These are phyloP conservation scores for Achroia grisella DNA, from an alignment of 1,140 invertebrate species.

Conservation along the genomic window DNA sequence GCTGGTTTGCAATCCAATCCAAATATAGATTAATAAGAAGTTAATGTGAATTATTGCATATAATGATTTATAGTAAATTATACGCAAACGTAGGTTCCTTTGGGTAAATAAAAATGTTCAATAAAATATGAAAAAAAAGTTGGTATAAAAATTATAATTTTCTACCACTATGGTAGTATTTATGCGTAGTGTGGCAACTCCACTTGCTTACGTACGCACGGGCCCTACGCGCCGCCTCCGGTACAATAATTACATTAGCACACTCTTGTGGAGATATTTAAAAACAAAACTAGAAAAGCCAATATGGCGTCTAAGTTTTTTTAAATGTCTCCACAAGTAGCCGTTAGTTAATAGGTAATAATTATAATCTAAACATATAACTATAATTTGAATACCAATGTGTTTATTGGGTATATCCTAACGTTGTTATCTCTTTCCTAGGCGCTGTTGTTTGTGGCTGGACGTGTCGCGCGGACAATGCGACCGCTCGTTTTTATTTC, in stretches of 20 bases:
- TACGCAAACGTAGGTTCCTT: not conserved
- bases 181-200: slow-evolving; percentile 12
- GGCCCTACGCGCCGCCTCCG: slow-evolving; percentile 29
- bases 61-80: not conserved
- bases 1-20: no score
- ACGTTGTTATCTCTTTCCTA: slow-evolving; percentile 71
- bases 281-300: slow-evolving; percentile 12
- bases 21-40: no score
- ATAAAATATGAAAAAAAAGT: slow-evolving; percentile 1
- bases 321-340: slow-evolving; percentile 35
- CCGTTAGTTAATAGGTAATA: slow-evolving; percentile 33
- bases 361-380: slow-evolving; percentile 41
- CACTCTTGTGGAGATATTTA: slow-evolving; percentile 36
- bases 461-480: slow-evolving; percentile 25
- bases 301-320: not conserved
- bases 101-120: slow-evolving; percentile 4
- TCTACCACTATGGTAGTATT: slow-evolving; percentile 25
- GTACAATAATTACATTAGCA: slow-evolving; percentile 54
- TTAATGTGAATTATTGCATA: no score
- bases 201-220: slow-evolving; percentile 39
- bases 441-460: slow-evolving; percentile 61
- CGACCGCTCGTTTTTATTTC: not conserved
- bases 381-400: slow-evolving; percentile 37
- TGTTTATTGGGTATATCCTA: slow-evolving; percentile 61
- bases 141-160: slow-evolving; percentile 6